Evolutionary conservation across 1,140 invertebrate species (phyloP), one percentile per base, ranked within the genome.

Genomic region (Cepaea nemoralis): DNA sequence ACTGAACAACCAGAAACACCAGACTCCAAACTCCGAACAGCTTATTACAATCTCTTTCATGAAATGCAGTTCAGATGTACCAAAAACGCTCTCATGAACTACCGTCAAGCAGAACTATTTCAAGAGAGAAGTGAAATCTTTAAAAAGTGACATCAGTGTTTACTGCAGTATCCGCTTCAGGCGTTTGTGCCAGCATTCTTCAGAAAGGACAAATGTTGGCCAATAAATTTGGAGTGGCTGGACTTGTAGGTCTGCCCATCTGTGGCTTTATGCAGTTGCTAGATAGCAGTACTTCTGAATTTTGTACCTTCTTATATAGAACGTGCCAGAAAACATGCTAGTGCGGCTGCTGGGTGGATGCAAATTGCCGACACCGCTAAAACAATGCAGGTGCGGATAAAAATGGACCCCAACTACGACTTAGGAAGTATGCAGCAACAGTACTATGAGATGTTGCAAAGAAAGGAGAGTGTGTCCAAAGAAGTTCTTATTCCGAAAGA

Each of bases 1-100:
- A 14, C 10, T 3, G n/a, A 71, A 8, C 2, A 12, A 12, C 33
- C 37, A 39, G 37, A 40, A 35, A 71, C 69, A 24, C 69, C 69
- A 10, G 69, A 71, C 48, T 27, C 39, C 24, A 75, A 10, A 50
- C 45, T 48, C 14, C 73, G 73, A 50, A 24, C 40, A 22, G 10
- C 45, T 3, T 75, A 75, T 33, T 35, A 5, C 24, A n/a, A 6
- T 10, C 73, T 75, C 10, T 75, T 75, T 27, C 73, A 50, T 24
- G 73, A 75, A 50, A 75, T 75, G 73, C 73, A 75, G 73, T 75
- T 75, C 45, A 5, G 73, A 10, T 45, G 39, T 31, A 75, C 73
- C 42, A 75, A 75, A 45, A 75, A 75, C 42, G 73, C 73, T 10
- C 40, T 75, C 2, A 75, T 75, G 73, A 75, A 75, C 45, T 75